phyloP scores from a whole-genome alignment of 2,113 vertebrate genomes.

The Zosterops pallidus region DNA sequence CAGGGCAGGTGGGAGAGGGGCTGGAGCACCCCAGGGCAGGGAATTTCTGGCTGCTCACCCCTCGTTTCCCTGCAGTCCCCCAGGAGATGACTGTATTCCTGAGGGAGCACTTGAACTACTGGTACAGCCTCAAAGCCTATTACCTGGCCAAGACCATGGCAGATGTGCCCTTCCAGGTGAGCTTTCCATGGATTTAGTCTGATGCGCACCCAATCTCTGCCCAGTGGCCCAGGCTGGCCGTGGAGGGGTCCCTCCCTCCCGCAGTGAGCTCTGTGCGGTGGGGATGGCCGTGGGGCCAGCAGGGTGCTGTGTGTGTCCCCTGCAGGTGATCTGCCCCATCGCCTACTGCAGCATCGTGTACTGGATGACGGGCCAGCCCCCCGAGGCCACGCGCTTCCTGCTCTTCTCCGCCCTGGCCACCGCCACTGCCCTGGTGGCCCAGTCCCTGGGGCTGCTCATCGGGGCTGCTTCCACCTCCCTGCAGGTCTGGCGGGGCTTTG shows the following conservation, averaged over 20 bases:
- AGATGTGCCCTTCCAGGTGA: slow-evolving; percentile 96
- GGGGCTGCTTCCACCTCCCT: slow-evolving; percentile 94
- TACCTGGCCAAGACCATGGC: slow-evolving; percentile 98
- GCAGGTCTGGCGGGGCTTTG: slow-evolving; percentile 75
- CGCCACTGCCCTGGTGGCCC: slow-evolving; percentile 91
- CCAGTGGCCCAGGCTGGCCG: rapidly evolving
- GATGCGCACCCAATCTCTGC: rapidly evolving
- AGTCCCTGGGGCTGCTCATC: slow-evolving; percentile 93
- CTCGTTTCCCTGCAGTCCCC: slow-evolving; percentile 79
- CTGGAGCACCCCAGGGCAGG: background rate
- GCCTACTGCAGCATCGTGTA: slow-evolving; percentile 98
- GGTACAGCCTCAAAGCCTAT: slow-evolving; percentile 98
- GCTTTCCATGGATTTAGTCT: rapidly evolving
- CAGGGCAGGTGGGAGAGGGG: background rate
- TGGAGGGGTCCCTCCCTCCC: background rate
- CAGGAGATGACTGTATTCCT: slow-evolving; percentile 96
- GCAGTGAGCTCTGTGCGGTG: background rate
- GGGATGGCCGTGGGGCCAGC: background rate
- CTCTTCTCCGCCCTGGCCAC: slow-evolving; percentile 94
- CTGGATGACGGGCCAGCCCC: slow-evolving; percentile 98
- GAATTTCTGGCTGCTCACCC: background rate
- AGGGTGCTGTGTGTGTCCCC: background rate
- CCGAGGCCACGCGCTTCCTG: slow-evolving; percentile 88
- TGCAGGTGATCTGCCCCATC: slow-evolving; percentile 90
- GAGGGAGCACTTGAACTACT: slow-evolving; percentile 96